Evolutionary conservation across 2,797 vertebrate species (phyloP).

Genomic region (Poeciliopsis paucimaculata): DNA sequence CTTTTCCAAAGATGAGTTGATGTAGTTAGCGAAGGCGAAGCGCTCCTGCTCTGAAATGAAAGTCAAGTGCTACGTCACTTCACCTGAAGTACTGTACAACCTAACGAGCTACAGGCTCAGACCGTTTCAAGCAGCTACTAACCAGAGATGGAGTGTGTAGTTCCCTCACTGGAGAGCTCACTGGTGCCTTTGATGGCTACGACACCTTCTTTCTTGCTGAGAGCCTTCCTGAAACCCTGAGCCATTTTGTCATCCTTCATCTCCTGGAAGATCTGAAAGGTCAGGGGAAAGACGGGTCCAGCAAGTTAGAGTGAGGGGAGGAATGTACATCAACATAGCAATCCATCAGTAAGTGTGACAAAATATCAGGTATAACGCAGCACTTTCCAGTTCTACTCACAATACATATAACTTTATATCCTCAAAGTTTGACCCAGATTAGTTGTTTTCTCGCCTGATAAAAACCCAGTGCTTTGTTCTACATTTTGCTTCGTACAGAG

Average conservation of each 20-base stretch:
- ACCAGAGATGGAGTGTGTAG: constrained; percentile 97
- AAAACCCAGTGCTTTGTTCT: not conserved
- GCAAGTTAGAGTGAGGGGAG: not conserved
- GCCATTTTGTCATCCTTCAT: constrained; percentile 89
- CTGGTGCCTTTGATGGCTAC: constrained; percentile 94
- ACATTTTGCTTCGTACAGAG: too few species aligned
- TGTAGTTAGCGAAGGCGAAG: constrained; percentile 96
- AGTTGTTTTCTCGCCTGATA: not conserved
- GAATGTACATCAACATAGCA: not conserved
- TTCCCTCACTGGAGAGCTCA: constrained; percentile 91
- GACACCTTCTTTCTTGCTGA: constrained; percentile 95
- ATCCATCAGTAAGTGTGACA: not conserved
- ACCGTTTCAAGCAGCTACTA: constrained; percentile 25
- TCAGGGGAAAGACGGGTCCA: constrained; percentile 6
- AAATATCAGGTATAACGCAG: not conserved
- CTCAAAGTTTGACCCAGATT: not conserved
- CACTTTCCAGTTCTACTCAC: not conserved
- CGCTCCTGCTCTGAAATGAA: constrained; percentile 91
- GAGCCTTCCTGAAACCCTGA: constrained; percentile 89
- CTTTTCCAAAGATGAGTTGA: constrained; percentile 91
- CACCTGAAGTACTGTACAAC: not conserved
- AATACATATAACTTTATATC: not conserved
- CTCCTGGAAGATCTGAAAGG: constrained; percentile 88
- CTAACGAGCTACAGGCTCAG: not conserved
- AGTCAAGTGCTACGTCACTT: not conserved